Conservation (phyloP, 1,140 invertebrate species). For the Diploscapter pachys region DNA sequence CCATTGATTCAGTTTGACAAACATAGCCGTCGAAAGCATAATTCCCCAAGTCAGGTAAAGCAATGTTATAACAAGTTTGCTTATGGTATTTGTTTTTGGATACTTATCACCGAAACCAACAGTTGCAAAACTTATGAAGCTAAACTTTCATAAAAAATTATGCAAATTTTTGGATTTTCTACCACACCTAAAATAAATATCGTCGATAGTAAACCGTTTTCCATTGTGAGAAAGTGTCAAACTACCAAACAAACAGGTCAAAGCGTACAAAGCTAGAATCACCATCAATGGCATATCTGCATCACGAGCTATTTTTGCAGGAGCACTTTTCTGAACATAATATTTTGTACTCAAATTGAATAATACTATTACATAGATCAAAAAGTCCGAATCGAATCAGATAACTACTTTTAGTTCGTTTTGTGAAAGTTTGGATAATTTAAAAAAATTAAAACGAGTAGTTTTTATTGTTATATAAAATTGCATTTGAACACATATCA, state of each 20-base stretch:
- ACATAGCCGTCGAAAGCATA: too few species aligned
- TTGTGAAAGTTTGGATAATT: too few species aligned
- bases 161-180: not conserved
- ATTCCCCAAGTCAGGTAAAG: too few species aligned
- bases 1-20: too few species aligned
- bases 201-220: conserved; percentile 4
- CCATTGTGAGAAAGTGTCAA: conserved; percentile 11
- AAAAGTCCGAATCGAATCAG: too few species aligned
- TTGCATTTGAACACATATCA: too few species aligned
- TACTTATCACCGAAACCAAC: conserved; percentile 20
- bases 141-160: not conserved
- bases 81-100: conserved; percentile 2
- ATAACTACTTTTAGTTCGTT: too few species aligned
- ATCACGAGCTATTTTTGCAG: conserved; percentile 3
- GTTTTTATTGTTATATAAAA: too few species aligned
- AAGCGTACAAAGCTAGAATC: conserved; percentile 1
- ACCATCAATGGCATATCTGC: conserved; percentile 2
- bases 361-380: too few species aligned
- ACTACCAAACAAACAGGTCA: conserved; percentile 3
- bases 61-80: too few species aligned
- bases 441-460: too few species aligned
- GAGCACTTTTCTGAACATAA: not conserved
- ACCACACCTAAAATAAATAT: conserved; percentile 15
- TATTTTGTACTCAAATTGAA: not conserved
- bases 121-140: conserved; percentile 17